These are phyloP conservation scores for Tragelaphus strepsiceros DNA, from an alignment of 2,113 vertebrate genomes.

Conservation along the genomic window DNA sequence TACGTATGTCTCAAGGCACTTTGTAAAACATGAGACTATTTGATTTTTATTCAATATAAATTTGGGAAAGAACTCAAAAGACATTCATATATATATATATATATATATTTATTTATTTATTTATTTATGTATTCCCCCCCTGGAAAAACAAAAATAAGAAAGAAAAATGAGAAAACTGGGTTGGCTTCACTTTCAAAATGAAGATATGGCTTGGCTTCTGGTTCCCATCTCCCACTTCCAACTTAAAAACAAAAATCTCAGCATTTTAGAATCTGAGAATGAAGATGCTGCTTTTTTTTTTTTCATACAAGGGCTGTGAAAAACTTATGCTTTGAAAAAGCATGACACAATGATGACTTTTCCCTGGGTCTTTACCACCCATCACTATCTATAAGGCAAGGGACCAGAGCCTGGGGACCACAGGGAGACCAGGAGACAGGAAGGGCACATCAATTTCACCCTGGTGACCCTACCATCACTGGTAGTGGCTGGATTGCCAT, in stretches of 20 bases:
- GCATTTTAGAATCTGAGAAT: neutral
- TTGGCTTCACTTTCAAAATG: neutral
- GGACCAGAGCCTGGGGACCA: neutral
- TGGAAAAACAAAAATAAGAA: neutral
- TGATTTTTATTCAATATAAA: neutral
- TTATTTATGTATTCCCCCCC: too few relatives aligned
- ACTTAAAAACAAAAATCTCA: neutral
- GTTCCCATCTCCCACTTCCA: fast-evolving
- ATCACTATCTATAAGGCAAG: neutral
- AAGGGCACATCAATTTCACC: neutral
- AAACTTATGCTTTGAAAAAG: neutral
- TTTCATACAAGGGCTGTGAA: neutral
- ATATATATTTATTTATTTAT: too few relatives aligned
- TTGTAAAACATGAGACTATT: neutral
- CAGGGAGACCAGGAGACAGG: neutral
- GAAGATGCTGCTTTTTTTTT: neutral
- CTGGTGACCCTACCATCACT: fast-evolving
- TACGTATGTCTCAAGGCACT: neutral
- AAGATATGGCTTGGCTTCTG: neutral
- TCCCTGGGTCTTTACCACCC: neutral
- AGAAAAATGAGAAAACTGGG: neutral
- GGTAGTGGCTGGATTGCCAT: neutral
- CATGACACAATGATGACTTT: neutral
- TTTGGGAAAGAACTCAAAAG: neutral
- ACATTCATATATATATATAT: neutral